Conservation (phyloP, 64 coral and sea anemone species). For the Pocillopora damicornis region DNA sequence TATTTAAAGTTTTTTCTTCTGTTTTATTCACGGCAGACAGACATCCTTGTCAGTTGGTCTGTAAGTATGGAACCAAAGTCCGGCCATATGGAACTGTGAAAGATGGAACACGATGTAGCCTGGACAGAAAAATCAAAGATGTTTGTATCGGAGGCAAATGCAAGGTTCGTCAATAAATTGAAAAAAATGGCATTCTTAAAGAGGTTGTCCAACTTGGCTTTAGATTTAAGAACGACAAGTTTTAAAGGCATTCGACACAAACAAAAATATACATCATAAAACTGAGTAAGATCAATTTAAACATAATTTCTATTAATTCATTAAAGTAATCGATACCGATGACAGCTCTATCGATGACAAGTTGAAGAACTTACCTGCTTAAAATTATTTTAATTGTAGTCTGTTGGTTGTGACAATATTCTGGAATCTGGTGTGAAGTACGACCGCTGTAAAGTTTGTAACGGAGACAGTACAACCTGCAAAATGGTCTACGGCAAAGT, state of each 20-base stretch:
- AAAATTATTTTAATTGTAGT: not conserved
- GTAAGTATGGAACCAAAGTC: not conserved
- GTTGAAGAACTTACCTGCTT: not conserved
- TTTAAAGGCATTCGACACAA: too few relatives aligned
- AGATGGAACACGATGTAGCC: conserved; percentile 51
- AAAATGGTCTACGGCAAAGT: not conserved
- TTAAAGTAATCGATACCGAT: too few relatives aligned
- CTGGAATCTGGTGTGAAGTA: conserved; percentile 49
- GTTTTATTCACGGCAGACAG: not conserved
- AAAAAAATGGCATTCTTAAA: too few relatives aligned
- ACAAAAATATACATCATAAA: too few relatives aligned
- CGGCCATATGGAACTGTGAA: conserved; percentile 12
- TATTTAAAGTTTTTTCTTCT: not conserved
- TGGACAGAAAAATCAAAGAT: conserved; percentile 35
- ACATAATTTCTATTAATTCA: too few relatives aligned
- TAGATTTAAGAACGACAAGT: too few relatives aligned
- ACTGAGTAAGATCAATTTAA: too few relatives aligned
- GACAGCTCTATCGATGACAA: too few relatives aligned
- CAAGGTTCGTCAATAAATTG: conserved; percentile 6
- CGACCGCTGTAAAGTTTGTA: conserved; percentile 58
- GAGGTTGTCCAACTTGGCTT: too few relatives aligned
- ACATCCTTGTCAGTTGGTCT: conserved; percentile 36
- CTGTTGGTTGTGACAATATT: conserved; percentile 58
- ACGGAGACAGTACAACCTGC: conserved; percentile 50
- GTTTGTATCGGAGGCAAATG: conserved; percentile 46